Evolutionary conservation across 2,888 invertebrate genomes (phyloP).

Genomic region (Dione juno): DNA sequence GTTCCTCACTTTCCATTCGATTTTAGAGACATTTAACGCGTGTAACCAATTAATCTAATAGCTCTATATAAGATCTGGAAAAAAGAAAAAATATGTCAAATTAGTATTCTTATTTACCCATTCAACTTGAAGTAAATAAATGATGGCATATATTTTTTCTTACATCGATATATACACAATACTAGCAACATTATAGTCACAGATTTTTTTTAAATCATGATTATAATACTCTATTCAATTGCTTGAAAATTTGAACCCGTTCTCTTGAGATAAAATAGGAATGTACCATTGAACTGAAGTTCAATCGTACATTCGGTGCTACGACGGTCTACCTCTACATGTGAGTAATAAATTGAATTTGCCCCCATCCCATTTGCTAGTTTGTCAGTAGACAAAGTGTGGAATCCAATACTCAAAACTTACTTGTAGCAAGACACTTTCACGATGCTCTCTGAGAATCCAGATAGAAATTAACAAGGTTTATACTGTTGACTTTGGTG

Average conservation of each 20-base stretch:
- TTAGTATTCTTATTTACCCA: too few species aligned
- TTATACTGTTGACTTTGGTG: not conserved
- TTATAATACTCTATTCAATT: too few species aligned
- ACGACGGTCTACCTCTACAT: not conserved
- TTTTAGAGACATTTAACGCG: too few species aligned
- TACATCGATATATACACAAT: too few species aligned
- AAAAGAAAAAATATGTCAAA: too few species aligned
- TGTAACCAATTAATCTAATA: too few species aligned
- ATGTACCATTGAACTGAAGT: not conserved
- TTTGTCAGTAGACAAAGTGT: constrained; percentile 45
- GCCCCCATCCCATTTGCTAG: constrained; percentile 35
- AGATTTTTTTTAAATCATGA: too few species aligned
- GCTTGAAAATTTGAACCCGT: not conserved
- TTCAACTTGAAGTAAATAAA: too few species aligned
- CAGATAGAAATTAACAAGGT: constrained; percentile 11
- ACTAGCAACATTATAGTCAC: too few species aligned
- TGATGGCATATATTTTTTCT: too few species aligned
- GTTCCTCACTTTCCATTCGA: not conserved
- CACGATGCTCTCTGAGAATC: constrained; percentile 17
- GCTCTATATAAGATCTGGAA: too few species aligned
- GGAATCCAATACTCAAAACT: constrained; percentile 44
- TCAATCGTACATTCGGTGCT: not conserved
- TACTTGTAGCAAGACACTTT: constrained; percentile 1
- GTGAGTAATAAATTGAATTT: constrained; percentile 28
- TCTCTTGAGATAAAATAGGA: not conserved